Conservation (phyloP, 2,888 invertebrate species). For the Platerodrilus igneus region DNA sequence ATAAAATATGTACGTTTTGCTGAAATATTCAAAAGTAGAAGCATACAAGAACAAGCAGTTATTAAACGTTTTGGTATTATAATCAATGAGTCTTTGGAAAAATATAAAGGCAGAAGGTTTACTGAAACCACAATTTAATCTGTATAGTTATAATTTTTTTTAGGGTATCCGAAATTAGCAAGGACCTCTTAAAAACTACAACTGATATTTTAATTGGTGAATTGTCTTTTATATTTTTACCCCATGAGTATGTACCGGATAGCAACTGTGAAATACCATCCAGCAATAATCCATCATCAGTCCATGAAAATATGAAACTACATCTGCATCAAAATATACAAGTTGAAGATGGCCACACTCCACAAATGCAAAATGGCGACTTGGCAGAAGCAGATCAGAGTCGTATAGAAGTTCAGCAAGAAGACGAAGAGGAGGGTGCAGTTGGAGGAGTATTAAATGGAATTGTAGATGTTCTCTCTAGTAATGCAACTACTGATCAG, state of each 20-base stretch:
- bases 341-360: conserved; percentile 39
- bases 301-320: conserved; percentile 15
- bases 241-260: conserved; percentile 39
- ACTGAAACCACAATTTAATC: conserved; percentile 24
- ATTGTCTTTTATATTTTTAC: conserved; percentile 41
- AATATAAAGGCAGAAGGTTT: conserved; percentile 49
- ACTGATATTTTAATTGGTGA: conserved; percentile 40
- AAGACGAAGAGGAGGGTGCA: conserved; percentile 44
- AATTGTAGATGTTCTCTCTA: conserved; percentile 12
- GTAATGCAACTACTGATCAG: conserved; percentile 3
- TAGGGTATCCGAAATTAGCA: conserved; percentile 39
- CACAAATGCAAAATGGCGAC: conserved; percentile 65
- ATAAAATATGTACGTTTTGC: conserved; percentile 43
- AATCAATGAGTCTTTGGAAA: conserved; percentile 45
- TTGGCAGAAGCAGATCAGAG: conserved; percentile 79
- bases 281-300: conserved; percentile 22
- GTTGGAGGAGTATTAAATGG: conserved; percentile 42
- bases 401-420: conserved; percentile 47
- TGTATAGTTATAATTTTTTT: conserved; percentile 15
- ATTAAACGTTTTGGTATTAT: conserved; percentile 48
- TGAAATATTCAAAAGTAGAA: conserved; percentile 34
- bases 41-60: conserved; percentile 44
- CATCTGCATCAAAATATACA: conserved; percentile 19
- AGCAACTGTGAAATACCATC: conserved; percentile 38
- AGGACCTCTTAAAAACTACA: conserved; percentile 38